Evolutionary conservation across 2,113 vertebrate genomes (phyloP), one percentile per base, ranked within the genome.

Genomic region (Chaetodon auriga): DNA sequence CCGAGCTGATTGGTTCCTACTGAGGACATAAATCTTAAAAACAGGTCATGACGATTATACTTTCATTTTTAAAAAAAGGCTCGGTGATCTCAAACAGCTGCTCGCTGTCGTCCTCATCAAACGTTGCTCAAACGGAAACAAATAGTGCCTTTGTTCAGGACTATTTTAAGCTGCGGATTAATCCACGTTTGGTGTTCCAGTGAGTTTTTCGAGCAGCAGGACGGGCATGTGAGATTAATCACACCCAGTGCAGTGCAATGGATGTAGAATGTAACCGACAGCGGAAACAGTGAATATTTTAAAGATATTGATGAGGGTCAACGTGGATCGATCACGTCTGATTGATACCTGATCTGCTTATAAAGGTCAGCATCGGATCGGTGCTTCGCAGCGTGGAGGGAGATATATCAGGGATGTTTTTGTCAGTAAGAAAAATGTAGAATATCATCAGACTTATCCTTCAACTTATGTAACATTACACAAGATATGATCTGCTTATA

Each of bases 301-400:
- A 45, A 65, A 58, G 21, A 60, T 18, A 69, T 10, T 9, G 46
- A 81, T 41, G 73, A 78, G 14, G 23, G 35, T 7, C 12, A 16
- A 79, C 48, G 38, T 18, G 48, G 64, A 58, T 71, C 54, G 2
- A 57, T 46, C 30, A 43, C n/a, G 21, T 70, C 78, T 41, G 19
- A 61, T 18, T 25, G 58, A 64, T 5, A 70, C 7, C 23, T 0
- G 19, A 51, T 78, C 36, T 49, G 36, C 45, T 35, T 63, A 19
- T 54, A 5, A 45, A 58, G 48, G 38, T 72, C 68, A 45, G 49
- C 15, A 61, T 61, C 13, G 5, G 16, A 19, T 65, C 13, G 14
- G 9, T 45, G 43, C 43, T 11, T 80, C 16, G 2, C 12, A 10
- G 49, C 38, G 49, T 72, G 49, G 41, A 48, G 25, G 10, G 12